Conservation (phyloP, 1,140 invertebrate genomes). For the Callitettix versicolor region DNA sequence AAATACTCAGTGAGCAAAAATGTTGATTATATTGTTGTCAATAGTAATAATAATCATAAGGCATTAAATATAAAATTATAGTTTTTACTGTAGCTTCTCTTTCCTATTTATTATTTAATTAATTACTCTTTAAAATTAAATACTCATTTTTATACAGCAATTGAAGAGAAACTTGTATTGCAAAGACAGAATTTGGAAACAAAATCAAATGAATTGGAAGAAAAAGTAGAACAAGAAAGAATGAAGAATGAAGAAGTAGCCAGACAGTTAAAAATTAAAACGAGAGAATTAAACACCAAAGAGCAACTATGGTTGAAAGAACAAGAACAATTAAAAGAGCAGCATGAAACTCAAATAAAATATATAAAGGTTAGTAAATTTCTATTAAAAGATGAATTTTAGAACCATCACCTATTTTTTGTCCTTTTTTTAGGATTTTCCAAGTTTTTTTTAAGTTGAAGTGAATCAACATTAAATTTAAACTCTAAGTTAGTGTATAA, state of each 20-base stretch:
- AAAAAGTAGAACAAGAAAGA: constrained; percentile 1
- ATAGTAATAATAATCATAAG: too few relatives aligned
- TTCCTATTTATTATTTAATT: too few relatives aligned
- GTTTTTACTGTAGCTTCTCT: too few relatives aligned
- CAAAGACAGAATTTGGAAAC: neutral
- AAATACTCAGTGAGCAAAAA: too few relatives aligned
- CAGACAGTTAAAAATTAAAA: constrained; percentile 2
- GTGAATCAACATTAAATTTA: too few relatives aligned
- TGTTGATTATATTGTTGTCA: too few relatives aligned
- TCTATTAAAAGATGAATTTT: too few relatives aligned
- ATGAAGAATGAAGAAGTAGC: constrained; percentile 2
- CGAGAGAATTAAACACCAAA: neutral
- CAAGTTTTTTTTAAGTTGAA: too few relatives aligned
- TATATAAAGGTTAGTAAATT: neutral
- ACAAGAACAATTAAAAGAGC: neutral
- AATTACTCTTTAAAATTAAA: neutral
- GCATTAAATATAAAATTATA: too few relatives aligned
- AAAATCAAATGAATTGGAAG: neutral
- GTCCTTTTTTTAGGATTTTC: too few relatives aligned
- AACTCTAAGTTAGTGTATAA: too few relatives aligned
- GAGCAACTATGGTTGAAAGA: neutral
- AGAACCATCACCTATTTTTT: too few relatives aligned
- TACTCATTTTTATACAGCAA: neutral
- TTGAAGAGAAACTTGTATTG: neutral
- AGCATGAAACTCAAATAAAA: neutral